A percentile compares a stretch with the other conserved stretches of the same genome.
Evolutionary conservation across 2,888 invertebrate species (phyloP).

Genomic region (Morpho deidamia): DNA sequence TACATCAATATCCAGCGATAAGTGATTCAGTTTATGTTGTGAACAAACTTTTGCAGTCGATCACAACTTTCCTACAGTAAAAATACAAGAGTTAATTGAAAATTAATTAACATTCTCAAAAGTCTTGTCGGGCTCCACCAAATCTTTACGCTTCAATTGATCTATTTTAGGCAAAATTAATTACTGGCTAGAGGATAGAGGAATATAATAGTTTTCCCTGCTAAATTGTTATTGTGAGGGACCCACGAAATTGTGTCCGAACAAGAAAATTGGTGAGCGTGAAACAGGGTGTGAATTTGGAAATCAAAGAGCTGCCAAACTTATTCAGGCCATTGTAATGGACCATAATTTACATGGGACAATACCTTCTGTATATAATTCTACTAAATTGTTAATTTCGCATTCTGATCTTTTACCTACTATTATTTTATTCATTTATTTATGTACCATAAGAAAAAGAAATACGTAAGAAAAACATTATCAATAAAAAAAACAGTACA

Average conservation of each 20-base stretch:
- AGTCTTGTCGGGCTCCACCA: slow-evolving; percentile 65
- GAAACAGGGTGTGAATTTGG: slow-evolving; percentile 76
- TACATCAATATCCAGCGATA: no score
- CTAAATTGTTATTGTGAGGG: slow-evolving; percentile 75
- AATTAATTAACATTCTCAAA: slow-evolving; percentile 67
- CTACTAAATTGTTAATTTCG: background rate
- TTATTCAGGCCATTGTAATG: slow-evolving; percentile 63
- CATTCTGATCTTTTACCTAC: background rate
- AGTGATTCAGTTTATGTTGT: no score
- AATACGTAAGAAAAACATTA: no score
- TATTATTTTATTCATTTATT: no score
- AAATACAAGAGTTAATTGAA: slow-evolving; percentile 33
- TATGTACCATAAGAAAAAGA: no score
- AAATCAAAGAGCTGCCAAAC: slow-evolving; percentile 70
- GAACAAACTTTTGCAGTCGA: no score
- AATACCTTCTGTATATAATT: slow-evolving; percentile 41
- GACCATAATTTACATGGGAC: slow-evolving; percentile 71
- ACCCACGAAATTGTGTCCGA: slow-evolving; percentile 73
- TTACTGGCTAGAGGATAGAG: slow-evolving; percentile 70
- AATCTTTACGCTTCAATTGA: slow-evolving; percentile 76
- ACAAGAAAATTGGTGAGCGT: slow-evolving; percentile 78
- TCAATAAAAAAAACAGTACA: no score
- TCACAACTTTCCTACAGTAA: no score
- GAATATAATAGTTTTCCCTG: slow-evolving; percentile 73
- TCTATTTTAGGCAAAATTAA: slow-evolving; percentile 75